phyloP scores from a whole-genome alignment of 2,888 invertebrate genomes.

The Stenotaenia linearis region DNA sequence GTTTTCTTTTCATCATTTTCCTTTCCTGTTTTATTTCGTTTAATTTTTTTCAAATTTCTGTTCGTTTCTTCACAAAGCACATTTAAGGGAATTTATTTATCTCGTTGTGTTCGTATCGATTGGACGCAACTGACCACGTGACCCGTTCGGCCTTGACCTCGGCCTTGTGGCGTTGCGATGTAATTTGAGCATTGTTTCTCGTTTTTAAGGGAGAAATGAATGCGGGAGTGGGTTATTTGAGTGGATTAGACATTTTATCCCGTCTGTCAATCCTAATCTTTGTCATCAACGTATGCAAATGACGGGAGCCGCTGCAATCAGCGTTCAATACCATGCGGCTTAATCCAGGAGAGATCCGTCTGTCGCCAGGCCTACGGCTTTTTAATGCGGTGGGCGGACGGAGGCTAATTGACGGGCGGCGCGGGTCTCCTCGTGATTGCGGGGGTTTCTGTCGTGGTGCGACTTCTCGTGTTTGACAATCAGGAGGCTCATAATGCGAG shows the following conservation, averaged over 20 bases:
- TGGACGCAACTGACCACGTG: neutral
- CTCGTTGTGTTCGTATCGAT: neutral
- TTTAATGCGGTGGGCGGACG: constrained; percentile 31
- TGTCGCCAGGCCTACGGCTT: constrained; percentile 31
- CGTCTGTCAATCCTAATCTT: constrained; percentile 14
- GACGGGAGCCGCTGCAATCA: neutral
- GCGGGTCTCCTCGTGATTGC: constrained; percentile 10
- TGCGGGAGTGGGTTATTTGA: neutral
- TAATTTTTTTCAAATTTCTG: neutral
- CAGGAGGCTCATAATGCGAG: constrained; percentile 22
- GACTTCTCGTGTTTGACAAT: constrained; percentile 23
- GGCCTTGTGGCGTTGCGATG: neutral
- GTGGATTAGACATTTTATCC: neutral
- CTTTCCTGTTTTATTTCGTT: neutral
- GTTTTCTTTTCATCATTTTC: constrained; percentile 2
- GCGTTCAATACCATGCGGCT: constrained; percentile 11
- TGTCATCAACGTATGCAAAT: constrained; percentile 11
- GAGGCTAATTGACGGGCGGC: constrained; percentile 28
- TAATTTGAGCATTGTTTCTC: neutral
- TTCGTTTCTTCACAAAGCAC: neutral
- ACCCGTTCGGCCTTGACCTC: constrained; percentile 14
- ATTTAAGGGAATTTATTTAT: constrained; percentile 2
- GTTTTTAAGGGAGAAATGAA: neutral
- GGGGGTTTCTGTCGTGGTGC: neutral
- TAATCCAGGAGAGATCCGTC: constrained; percentile 32